Evolutionary conservation across 1,140 invertebrate species (phyloP), one percentile per base, ranked within the genome.

Genomic region (Cyclargus thomasi): DNA sequence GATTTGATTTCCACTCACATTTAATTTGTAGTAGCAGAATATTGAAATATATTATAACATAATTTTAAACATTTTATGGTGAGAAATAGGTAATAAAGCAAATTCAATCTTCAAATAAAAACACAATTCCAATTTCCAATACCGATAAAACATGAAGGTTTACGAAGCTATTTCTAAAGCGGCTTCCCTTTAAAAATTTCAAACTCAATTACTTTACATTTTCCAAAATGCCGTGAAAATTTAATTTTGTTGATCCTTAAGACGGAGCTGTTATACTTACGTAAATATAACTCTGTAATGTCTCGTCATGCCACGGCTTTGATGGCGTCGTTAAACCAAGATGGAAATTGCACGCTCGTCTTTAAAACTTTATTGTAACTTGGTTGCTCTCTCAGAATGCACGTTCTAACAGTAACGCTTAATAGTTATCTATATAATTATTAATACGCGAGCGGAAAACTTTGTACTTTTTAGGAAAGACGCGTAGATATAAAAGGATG

Each of bases 301-400:
- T 55, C 18, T 55, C 18, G 18, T n/a, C n/a, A 17, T 55, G n/a
- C 16, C 39, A 8, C n/a, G 17, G 10, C 18, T 59, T 59, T 59
- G 55, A 59, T 21, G 18, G 55, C 55, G 20, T 59, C 55, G 55
- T 59, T 20, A 59, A 59, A 59, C 55, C 55, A 59, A 59, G 55
- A 59, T 59, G 55, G 55, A 59, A 59, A 59, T 59, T 59, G 55
- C 17, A 59, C 18, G 55, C 20, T 59, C 55, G 18, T 18, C 20
- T 21, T 59, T 59, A 21, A 59, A 59, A 59, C 8, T 20, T 20
- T 20, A 59, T 21, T 59, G 17, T 18, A 59, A 59, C 55, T 59
- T 21, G 7, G 18, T 59, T 22, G 55, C 55, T 59, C 18, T 20
- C 55, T 55, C 7, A 11, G 20, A 59, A 59, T 59, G 55, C 55